These are phyloP conservation scores for Lochmaea crataegi DNA, from an alignment of 2,888 invertebrate genomes.

Conservation along the genomic window DNA sequence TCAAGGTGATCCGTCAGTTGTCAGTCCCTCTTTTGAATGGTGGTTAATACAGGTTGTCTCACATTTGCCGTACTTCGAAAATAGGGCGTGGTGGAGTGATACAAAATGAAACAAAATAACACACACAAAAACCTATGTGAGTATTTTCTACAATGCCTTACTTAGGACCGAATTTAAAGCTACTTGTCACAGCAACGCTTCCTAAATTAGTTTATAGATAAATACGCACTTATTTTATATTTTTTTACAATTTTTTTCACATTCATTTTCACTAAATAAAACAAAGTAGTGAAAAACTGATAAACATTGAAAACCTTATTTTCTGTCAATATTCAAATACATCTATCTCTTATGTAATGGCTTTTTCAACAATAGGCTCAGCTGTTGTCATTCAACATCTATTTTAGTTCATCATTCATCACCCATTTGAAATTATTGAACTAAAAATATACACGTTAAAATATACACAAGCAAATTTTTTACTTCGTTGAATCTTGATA, in stretches of 20 bases:
- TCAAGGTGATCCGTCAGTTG: conserved; percentile 34
- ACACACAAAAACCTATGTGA: conserved; percentile 32
- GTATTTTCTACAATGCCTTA: conserved; percentile 27
- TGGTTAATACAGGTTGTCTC: conserved; percentile 35
- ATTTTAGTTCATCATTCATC: conserved; percentile 12
- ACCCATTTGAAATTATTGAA: conserved; percentile 3
- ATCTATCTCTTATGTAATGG: conserved; percentile 17
- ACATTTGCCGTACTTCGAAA: conserved; percentile 22
- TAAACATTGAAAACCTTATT: not conserved
- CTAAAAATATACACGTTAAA: conserved; percentile 1
- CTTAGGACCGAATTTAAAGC: conserved; percentile 14
- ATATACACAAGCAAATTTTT: not conserved
- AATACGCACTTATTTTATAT: not conserved
- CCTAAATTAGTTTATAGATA: not conserved
- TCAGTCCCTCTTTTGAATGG: conserved; percentile 32
- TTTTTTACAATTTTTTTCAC: too few species aligned
- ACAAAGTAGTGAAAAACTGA: not conserved
- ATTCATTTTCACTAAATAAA: not conserved
- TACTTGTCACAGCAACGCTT: not conserved
- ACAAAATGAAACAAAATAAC: conserved; percentile 35
- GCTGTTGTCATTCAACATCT: conserved; percentile 16
- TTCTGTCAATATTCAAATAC: not conserved
- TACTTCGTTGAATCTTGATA: not conserved
- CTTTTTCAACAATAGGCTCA: conserved; percentile 16
- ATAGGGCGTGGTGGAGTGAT: conserved; percentile 35